These are phyloP conservation scores for Dendropsophus ebraccatus DNA, from an alignment of 2,113 vertebrate species.

Conservation along the genomic window DNA sequence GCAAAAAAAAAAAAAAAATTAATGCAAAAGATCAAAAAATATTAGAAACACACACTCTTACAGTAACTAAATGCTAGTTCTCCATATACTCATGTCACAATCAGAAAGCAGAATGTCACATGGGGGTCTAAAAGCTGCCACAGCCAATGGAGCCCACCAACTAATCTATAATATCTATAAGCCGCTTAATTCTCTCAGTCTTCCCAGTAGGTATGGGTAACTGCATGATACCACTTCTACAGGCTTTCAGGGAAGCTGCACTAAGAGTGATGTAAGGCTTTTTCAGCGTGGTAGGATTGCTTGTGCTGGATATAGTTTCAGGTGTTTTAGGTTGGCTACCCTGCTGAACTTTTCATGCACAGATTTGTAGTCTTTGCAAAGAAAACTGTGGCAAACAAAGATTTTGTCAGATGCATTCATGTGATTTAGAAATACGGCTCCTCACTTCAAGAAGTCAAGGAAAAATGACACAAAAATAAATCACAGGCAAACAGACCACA, in stretches of 20 bases:
- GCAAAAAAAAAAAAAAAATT: slow-evolving; percentile 13
- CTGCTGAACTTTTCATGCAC: background rate
- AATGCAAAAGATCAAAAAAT: too few species aligned
- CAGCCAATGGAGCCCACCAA: background rate
- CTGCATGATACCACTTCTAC: background rate
- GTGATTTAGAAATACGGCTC: background rate
- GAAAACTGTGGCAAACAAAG: background rate
- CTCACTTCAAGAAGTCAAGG: background rate
- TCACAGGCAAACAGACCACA: background rate
- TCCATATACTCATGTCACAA: background rate
- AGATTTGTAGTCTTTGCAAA: background rate
- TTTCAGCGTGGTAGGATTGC: background rate
- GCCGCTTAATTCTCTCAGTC: background rate
- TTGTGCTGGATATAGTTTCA: background rate
- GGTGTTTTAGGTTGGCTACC: background rate
- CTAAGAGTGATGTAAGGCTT: background rate
- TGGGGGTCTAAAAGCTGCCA: background rate
- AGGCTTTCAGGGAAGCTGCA: background rate
- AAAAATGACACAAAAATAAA: background rate
- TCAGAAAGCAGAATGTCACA: background rate
- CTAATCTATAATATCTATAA: background rate
- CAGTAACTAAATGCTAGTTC: background rate
- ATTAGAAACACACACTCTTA: background rate
- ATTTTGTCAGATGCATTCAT: background rate
- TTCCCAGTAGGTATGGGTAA: background rate